Percentiles rank a stretch among this genome's conserved stretches.
Conservation (phyloP, 2,888 invertebrate genomes). For the Folsomia candida region DNA sequence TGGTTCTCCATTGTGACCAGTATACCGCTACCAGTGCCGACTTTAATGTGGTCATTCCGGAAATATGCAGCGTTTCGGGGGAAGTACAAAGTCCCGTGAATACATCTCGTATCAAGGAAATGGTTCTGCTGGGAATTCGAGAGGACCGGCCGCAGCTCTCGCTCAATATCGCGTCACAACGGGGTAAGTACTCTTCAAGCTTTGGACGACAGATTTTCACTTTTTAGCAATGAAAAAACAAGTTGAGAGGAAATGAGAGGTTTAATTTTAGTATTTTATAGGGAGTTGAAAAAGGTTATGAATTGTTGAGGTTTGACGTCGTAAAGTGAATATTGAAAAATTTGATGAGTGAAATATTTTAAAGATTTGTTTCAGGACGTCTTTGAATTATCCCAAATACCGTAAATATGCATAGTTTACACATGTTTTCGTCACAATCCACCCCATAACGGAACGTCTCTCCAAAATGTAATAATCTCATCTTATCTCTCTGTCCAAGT, state of each 20-base stretch:
- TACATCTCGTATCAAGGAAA: constrained; percentile 43
- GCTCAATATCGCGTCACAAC: constrained; percentile 44
- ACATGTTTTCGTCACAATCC: too few relatives aligned
- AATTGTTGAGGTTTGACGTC: too few relatives aligned
- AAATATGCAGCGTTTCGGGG: constrained; percentile 42
- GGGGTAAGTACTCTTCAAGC: constrained; percentile 29
- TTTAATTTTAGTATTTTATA: too few relatives aligned
- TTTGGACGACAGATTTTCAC: not conserved
- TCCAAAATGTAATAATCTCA: too few relatives aligned
- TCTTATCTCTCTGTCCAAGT: too few relatives aligned
- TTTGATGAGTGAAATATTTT: too few relatives aligned
- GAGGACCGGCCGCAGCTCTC: constrained; percentile 41
- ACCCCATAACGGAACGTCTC: too few relatives aligned
- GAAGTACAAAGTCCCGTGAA: constrained; percentile 24
- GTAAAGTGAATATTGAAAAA: too few relatives aligned
- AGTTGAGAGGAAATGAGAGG: too few relatives aligned
- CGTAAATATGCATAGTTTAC: too few relatives aligned
- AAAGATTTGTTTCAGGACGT: too few relatives aligned
- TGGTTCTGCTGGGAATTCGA: constrained; percentile 47
- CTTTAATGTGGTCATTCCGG: constrained; percentile 48
- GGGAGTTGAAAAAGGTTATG: not conserved
- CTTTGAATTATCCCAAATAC: too few relatives aligned
- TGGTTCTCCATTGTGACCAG: not conserved
- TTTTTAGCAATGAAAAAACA: not conserved
- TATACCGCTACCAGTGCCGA: constrained; percentile 7